A percentile compares a stretch with the other conserved stretches of the same genome.
Conservation (phyloP, 2,113 vertebrate genomes). For the Perccottus glenii region DNA sequence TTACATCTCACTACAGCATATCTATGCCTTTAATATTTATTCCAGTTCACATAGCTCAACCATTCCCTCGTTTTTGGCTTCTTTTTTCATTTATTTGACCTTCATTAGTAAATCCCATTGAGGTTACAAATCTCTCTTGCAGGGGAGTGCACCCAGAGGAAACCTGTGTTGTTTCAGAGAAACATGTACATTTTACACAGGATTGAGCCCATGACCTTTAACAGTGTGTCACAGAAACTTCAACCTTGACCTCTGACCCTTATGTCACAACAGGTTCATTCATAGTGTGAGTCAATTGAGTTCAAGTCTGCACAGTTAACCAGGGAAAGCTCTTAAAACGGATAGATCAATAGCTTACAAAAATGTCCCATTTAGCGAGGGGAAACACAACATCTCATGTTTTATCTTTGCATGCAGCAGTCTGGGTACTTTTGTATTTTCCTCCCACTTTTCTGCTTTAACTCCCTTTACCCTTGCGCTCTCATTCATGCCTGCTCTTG, state of each 20-base stretch:
- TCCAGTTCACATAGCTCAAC: slow-evolving; percentile 31
- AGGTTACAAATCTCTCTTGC: too few relatives aligned
- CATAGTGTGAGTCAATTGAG: slow-evolving; percentile 13
- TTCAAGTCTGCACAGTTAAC: slow-evolving; percentile 14
- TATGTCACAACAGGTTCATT: slow-evolving; percentile 16
- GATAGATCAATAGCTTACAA: too few relatives aligned
- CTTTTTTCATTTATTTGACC: too few relatives aligned
- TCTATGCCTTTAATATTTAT: slow-evolving; percentile 32
- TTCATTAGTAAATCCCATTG: too few relatives aligned
- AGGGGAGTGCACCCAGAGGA: too few relatives aligned
- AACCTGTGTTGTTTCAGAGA: too few relatives aligned
- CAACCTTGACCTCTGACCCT: slow-evolving; percentile 44
- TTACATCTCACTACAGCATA: slow-evolving; percentile 25
- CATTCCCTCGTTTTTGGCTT: slow-evolving; percentile 61
- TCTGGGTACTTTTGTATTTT: not conserved
- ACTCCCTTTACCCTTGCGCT: slow-evolving; percentile 10
- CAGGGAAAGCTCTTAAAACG: slow-evolving; percentile 40
- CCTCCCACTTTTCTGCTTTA: slow-evolving; percentile 17
- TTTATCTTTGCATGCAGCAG: slow-evolving; percentile 33
- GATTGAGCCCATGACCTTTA: too few relatives aligned
- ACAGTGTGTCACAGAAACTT: slow-evolving; percentile 53
- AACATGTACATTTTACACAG: too few relatives aligned
- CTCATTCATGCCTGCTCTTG: slow-evolving; percentile 34
- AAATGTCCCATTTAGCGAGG: slow-evolving; percentile 35
- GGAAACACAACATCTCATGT: slow-evolving; percentile 41